A percentile compares a stretch with the other conserved stretches of the same genome.
phyloP scores from a whole-genome alignment of 1,140 invertebrate species.

The Drosophila biarmipes region DNA sequence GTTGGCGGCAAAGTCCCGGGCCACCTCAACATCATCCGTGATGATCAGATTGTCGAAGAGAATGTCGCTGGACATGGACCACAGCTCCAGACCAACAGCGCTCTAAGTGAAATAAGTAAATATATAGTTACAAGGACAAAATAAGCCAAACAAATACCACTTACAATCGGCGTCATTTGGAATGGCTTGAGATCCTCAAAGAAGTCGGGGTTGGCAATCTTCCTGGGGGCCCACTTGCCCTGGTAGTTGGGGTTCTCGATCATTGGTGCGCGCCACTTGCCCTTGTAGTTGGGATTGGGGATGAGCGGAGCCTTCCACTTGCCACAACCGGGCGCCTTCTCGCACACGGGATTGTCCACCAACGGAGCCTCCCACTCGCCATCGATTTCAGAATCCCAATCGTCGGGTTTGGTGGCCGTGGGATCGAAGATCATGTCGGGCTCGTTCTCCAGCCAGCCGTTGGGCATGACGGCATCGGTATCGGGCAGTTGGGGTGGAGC shows the following conservation, averaged over 20 bases:
- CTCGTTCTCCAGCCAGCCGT: slow-evolving; percentile 98
- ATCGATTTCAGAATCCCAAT: slow-evolving; percentile 99
- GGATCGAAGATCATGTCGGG: slow-evolving; percentile 95
- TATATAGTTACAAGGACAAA: neutral
- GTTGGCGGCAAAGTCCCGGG: slow-evolving; percentile 91
- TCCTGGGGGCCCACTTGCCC: slow-evolving; percentile 95
- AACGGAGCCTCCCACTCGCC: slow-evolving; percentile 98
- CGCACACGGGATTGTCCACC: slow-evolving; percentile 96
- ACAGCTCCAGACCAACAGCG: slow-evolving; percentile 97
- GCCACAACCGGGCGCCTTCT: slow-evolving; percentile 94
- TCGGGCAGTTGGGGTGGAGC: slow-evolving; percentile 96
- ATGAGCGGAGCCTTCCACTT: slow-evolving; percentile 94
- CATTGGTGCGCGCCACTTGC: slow-evolving; percentile 95
- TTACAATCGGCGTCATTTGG: slow-evolving; percentile 95
- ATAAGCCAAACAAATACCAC: slow-evolving; percentile 62
- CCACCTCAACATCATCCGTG: slow-evolving; percentile 92
- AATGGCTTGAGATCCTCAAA: slow-evolving; percentile 97
- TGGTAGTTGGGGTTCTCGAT: slow-evolving; percentile 98
- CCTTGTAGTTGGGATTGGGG: slow-evolving; percentile 96
- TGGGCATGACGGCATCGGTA: slow-evolving; percentile 93
- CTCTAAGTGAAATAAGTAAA: slow-evolving; percentile 86
- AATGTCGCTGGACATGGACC: slow-evolving; percentile 98
- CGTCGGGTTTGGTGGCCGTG: slow-evolving; percentile 93
- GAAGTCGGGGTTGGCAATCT: slow-evolving; percentile 95
- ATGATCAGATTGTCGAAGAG: slow-evolving; percentile 98